Evolutionary conservation across 2,797 vertebrate species (phyloP).

Genomic region (Sciurus vulgaris): DNA sequence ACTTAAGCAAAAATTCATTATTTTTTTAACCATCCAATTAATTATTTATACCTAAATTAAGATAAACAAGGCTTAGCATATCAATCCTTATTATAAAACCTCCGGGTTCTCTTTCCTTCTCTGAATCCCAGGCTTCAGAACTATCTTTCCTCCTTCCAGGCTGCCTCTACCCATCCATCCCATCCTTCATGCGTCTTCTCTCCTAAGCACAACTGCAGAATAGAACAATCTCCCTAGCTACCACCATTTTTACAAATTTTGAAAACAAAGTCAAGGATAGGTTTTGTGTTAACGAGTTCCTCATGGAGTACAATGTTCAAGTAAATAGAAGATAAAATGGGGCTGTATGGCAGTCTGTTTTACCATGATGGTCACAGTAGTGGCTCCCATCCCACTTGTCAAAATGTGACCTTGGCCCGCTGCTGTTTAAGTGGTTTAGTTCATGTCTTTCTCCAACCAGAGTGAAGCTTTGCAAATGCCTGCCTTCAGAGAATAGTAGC

Average conservation of each 20-base stretch:
- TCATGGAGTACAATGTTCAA: not conserved
- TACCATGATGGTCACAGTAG: not conserved
- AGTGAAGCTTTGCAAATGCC: not conserved
- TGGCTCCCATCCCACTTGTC: not conserved
- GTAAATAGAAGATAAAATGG: not conserved
- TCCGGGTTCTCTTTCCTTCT: not conserved
- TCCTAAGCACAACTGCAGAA: not conserved
- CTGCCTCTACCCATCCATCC: not conserved
- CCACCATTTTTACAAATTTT: not conserved
- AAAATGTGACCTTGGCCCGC: not conserved
- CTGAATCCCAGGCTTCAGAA: not conserved
- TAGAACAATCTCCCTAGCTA: not conserved
- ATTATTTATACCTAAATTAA: constrained; percentile 76
- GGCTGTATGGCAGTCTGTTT: not conserved
- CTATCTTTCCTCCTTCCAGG: not conserved
- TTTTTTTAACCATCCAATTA: constrained; percentile 63
- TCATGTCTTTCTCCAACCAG: not conserved
- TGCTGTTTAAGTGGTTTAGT: not conserved
- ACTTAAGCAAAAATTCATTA: constrained; percentile 73
- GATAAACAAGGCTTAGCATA: constrained; percentile 63
- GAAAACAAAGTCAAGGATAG: not conserved
- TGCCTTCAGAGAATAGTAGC: not conserved
- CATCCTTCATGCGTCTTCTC: not conserved
- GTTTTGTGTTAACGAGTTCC: not conserved
- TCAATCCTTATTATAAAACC: not conserved